These are phyloP conservation scores for Clepsis dumicolana DNA, from an alignment of 2,888 invertebrate genomes.

Conservation along the genomic window DNA sequence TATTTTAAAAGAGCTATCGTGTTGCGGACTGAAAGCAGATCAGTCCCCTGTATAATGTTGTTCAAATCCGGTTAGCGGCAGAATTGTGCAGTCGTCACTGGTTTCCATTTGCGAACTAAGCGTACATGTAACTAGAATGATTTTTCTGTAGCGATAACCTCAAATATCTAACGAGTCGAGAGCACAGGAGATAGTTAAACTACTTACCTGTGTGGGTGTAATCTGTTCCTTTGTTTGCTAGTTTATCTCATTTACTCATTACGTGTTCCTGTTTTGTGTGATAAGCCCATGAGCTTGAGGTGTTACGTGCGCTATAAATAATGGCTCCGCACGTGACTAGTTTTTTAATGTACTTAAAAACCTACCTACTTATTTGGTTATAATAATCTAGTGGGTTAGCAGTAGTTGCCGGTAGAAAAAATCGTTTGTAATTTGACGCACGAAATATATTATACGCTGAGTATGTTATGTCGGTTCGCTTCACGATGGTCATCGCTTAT, in stretches of 20 bases:
- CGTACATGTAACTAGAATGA: background rate
- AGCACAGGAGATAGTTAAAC: background rate
- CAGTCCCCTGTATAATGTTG: conserved; percentile 25
- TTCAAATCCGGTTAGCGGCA: conserved; percentile 37
- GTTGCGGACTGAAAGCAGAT: conserved; percentile 27
- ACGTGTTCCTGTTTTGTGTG: conserved; percentile 33
- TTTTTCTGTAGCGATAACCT: conserved; percentile 24
- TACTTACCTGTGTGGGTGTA: conserved; percentile 28
- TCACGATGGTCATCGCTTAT: conserved; percentile 15
- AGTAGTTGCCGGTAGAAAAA: conserved; percentile 26
- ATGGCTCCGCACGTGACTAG: conserved; percentile 29
- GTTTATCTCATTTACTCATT: conserved; percentile 30
- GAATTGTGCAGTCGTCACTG: conserved; percentile 32
- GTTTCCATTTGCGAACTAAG: conserved; percentile 21
- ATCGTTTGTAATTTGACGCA: conserved; percentile 18
- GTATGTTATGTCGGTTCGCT: conserved; percentile 23
- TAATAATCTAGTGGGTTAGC: conserved; percentile 13
- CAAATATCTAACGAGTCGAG: conserved; percentile 26
- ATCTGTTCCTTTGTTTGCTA: conserved; percentile 33
- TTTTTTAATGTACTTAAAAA: conserved; percentile 29
- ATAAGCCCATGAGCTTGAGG: conserved; percentile 34
- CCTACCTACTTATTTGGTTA: background rate
- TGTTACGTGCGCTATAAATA: conserved; percentile 15
- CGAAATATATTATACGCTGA: conserved; percentile 13
- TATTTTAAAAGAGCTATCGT: conserved; percentile 19